A percentile compares a stretch with the other conserved stretches of the same genome.
These are phyloP conservation scores for Tachina fera DNA, from an alignment of 2,888 invertebrate genomes.

Conservation along the genomic window DNA sequence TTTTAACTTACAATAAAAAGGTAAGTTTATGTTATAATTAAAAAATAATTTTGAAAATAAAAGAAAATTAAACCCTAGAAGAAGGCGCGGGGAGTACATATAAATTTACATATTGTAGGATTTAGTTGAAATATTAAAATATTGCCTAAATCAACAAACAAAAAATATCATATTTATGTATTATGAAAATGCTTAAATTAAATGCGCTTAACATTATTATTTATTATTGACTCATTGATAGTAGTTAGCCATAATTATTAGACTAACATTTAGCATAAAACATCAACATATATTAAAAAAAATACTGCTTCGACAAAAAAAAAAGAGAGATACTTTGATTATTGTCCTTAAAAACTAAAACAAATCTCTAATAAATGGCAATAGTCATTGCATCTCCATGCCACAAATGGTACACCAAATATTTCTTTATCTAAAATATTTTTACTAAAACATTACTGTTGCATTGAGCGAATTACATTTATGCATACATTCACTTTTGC, in stretches of 20 bases:
- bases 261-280: conserved; percentile 24
- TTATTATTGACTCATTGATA: conserved; percentile 15
- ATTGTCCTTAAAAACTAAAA: conserved; percentile 10
- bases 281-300: conserved; percentile 9
- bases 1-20: conserved; percentile 1
- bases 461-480: conserved; percentile 1
- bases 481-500: not conserved
- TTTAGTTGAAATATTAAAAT: conserved; percentile 39
- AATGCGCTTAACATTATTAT: conserved; percentile 14
- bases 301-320: conserved; percentile 29
- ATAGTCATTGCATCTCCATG: conserved; percentile 52
- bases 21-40: conserved; percentile 41
- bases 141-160: not conserved
- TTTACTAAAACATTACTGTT: not conserved
- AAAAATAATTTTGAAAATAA: not conserved
- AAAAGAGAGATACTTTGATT: conserved; percentile 38
- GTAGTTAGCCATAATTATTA: conserved; percentile 48
- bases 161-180: conserved; percentile 27
- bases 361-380: not conserved
- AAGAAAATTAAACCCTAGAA: conserved; percentile 28
- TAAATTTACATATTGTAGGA: conserved; percentile 29
- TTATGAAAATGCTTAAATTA: conserved; percentile 7
- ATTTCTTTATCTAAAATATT: not conserved
- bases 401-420: conserved; percentile 32
- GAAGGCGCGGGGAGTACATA: conserved; percentile 68